These are phyloP conservation scores for Pseudomyrmex pallidus DNA, from an alignment of 1,140 invertebrate species.

Conservation along the genomic window DNA sequence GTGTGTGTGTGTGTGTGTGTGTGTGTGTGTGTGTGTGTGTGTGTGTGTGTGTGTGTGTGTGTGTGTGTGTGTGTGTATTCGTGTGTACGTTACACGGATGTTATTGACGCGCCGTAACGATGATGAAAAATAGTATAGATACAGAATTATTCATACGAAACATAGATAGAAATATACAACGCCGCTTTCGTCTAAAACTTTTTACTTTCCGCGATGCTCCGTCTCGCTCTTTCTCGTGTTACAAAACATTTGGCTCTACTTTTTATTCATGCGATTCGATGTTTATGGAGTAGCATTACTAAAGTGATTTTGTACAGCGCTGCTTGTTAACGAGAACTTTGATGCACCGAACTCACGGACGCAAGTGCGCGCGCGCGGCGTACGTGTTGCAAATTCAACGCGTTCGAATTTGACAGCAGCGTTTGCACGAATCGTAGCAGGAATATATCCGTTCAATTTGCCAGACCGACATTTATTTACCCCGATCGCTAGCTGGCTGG, in stretches of 20 bases:
- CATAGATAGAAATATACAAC: not conserved
- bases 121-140: not conserved
- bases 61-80: too few species aligned
- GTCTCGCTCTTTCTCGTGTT: not conserved
- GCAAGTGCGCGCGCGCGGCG: too few species aligned
- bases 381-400: slow-evolving; percentile 23
- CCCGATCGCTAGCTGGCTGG: not conserved
- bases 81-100: not conserved
- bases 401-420: slow-evolving; percentile 19
- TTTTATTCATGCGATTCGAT: slow-evolving; percentile 15
- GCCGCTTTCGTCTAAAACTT: too few species aligned
- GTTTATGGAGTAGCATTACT: slow-evolving; percentile 9
- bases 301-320: not conserved
- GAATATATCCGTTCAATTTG: slow-evolving; percentile 53
- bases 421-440: slow-evolving; percentile 44
- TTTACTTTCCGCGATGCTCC: not conserved
- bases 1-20: too few species aligned
- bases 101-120: not conserved
- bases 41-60: too few species aligned
- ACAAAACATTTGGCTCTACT: not conserved
- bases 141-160: not conserved
- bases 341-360: not conserved
- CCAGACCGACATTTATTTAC: slow-evolving; percentile 53
- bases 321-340: slow-evolving; percentile 27
- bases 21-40: too few species aligned